Evolutionary conservation across 2,113 vertebrate species (phyloP), one percentile per base, ranked within the genome.

Genomic region (Sander vitreus): DNA sequence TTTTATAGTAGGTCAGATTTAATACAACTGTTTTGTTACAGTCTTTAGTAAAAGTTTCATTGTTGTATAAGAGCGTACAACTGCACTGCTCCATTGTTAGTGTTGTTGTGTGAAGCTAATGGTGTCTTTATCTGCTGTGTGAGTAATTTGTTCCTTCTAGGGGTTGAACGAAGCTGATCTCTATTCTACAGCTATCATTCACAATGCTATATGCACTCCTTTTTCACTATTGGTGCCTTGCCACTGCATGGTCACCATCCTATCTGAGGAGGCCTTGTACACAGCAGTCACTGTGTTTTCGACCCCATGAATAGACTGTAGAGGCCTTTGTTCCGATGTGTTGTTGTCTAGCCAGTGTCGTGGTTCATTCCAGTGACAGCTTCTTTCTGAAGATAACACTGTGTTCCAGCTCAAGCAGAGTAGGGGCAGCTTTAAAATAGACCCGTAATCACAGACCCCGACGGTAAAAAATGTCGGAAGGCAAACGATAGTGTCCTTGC

Each of bases 371-470:
- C 77, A n/a, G 68, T 85, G 90, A 89, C 89, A 88, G 81, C 88
- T 78, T 91, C 81, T 87, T 76, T 89, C 65, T 86, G 85, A 83
- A 85, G 85, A 86, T 85, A 87, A 90, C 85, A 54, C 68, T 71
- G 82, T 89, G 88, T 86, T 89, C 69, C 78, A 79, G 72, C 70
- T 87, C 63, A 27, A 60, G 81, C 76, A 68, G 73, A 88, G 60
- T 51, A 65, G 70, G 68, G 65, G 68, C 70, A 63, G 80, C 73
- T 86, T 84, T 86, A 84, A 89, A 93, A 90, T 92, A 88, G 91
- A 86, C 78, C 85, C 70, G 72, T 92, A 93, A 93, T 93, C 84
- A 92, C 50, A 67, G 82, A 82, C 57, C 78, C 67, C 78, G 81
- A 77, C 55, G 0, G 62, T 76, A 81, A 85, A 76, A 78, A 77